Evolutionary conservation across 2,888 invertebrate species (phyloP).

Genomic region (Lutraria lutraria): DNA sequence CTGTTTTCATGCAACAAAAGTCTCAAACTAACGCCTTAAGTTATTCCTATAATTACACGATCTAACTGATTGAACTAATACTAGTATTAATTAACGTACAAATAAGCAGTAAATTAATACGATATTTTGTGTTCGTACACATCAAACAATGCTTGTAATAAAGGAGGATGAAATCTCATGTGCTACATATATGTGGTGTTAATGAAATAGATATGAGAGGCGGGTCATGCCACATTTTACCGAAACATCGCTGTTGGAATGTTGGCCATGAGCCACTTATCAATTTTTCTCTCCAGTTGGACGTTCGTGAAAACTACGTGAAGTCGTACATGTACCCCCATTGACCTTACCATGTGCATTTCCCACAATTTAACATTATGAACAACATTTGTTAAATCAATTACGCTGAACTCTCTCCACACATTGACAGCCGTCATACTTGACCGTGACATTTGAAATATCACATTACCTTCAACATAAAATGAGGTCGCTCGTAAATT

Average conservation of each 20-base stretch:
- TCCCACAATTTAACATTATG: too few species aligned
- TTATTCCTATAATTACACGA: background rate
- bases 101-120: background rate
- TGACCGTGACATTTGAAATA: too few species aligned
- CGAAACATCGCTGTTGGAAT: background rate
- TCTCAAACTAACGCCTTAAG: background rate
- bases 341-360: too few species aligned
- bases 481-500: too few species aligned
- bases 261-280: background rate
- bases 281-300: background rate
- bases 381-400: too few species aligned
- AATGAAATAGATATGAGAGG: background rate
- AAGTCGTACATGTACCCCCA: background rate
- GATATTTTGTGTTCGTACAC: background rate
- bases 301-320: background rate
- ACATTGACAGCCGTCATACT: too few species aligned
- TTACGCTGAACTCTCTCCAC: too few species aligned
- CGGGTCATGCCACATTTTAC: constrained; percentile 11
- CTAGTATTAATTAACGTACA: background rate
- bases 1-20: background rate
- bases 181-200: background rate
- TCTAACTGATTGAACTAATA: background rate
- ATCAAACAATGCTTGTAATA: background rate
- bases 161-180: background rate
- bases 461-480: too few species aligned